Evolutionary conservation across 1,140 invertebrate genomes (phyloP).

Genomic region (Teleogryllus occipitalis): DNA sequence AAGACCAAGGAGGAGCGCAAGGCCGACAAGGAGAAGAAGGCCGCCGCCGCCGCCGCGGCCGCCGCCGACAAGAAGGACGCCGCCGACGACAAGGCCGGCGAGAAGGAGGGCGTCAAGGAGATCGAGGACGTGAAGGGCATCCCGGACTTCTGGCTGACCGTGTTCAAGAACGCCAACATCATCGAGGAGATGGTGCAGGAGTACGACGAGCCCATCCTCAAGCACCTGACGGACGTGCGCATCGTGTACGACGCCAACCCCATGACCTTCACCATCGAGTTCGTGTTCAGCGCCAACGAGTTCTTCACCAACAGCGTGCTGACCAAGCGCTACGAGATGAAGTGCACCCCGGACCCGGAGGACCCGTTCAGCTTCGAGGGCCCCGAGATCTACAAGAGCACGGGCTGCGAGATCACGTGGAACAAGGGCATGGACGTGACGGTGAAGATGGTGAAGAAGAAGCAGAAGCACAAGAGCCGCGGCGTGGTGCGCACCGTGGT

Average conservation of each 20-base stretch:
- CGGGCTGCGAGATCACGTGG: neutral
- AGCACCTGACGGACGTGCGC: neutral
- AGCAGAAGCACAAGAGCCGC: neutral
- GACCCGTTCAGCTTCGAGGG: neutral
- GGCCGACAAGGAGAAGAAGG: neutral
- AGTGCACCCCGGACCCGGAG: neutral
- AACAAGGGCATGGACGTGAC: neutral
- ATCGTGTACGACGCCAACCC: neutral
- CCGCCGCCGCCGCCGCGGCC: too few relatives aligned
- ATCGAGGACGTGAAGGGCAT: neutral
- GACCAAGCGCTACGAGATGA: neutral
- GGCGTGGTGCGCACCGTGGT: neutral
- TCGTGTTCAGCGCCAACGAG: neutral
- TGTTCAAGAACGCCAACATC: neutral
- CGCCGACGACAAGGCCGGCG: neutral
- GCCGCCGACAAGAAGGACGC: neutral
- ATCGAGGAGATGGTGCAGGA: neutral
- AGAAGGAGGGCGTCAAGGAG: neutral
- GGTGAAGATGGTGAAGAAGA: conserved; percentile 3
- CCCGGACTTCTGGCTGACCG: neutral
- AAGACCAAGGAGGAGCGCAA: neutral
- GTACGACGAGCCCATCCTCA: neutral
- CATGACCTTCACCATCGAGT: neutral
- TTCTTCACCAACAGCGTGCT: neutral
- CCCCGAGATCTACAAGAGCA: neutral